Conservation (phyloP, 2,113 vertebrate genomes). For the Raja brachyura region DNA sequence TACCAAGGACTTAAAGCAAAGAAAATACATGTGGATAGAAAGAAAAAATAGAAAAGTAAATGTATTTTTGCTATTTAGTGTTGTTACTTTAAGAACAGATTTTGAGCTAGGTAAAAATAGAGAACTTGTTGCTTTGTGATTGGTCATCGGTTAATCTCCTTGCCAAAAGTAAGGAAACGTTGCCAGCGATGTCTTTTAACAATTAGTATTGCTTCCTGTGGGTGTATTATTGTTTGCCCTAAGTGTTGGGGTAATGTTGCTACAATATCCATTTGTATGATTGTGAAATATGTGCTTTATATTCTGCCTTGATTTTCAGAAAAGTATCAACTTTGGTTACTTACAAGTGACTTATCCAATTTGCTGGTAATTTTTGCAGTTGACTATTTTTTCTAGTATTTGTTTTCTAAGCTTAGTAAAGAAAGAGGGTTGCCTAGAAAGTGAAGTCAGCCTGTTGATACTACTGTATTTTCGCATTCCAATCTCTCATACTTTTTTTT, state of each 20-base stretch:
- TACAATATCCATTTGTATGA: background rate
- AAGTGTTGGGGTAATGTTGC: background rate
- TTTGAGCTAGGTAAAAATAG: background rate
- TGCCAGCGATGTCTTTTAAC: background rate
- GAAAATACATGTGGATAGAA: background rate
- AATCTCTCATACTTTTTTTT: background rate
- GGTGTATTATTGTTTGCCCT: background rate
- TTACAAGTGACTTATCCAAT: background rate
- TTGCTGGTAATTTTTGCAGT: background rate
- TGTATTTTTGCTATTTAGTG: background rate
- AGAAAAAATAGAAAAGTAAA: background rate
- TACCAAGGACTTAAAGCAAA: background rate
- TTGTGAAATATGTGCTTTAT: background rate
- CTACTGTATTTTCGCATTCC: no score
- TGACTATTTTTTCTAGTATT: conserved; percentile 9
- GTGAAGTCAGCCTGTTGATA: background rate
- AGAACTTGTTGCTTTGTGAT: background rate
- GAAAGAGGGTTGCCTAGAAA: background rate
- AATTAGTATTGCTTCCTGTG: background rate
- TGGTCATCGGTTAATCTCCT: background rate
- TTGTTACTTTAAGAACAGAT: background rate
- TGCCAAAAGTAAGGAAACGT: background rate
- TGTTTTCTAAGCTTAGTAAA: background rate
- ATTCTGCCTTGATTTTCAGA: background rate
- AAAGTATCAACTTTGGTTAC: background rate